Conservation (phyloP, 2,888 invertebrate genomes). For the Pachymerium ferrugineum region DNA sequence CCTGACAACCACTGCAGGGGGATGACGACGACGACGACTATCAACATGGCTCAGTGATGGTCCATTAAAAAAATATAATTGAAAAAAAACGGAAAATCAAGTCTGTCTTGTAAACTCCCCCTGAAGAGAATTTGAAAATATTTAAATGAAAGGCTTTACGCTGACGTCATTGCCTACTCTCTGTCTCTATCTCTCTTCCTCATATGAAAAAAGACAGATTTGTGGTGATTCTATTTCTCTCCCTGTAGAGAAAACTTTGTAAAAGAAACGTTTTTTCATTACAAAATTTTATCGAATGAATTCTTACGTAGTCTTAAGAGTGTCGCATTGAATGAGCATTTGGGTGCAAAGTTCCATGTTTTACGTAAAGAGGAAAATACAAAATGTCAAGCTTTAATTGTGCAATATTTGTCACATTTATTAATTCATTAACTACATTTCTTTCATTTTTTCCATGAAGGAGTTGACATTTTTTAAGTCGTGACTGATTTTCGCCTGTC, state of each 20-base stretch:
- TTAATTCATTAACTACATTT: neutral
- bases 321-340: constrained; percentile 22
- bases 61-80: too few species aligned
- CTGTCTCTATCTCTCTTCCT: too few species aligned
- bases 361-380: neutral
- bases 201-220: too few species aligned
- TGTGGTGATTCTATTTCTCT: too few species aligned
- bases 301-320: neutral
- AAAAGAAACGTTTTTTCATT: neutral
- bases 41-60: neutral
- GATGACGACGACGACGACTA: neutral
- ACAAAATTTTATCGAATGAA: neutral
- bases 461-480: neutral
- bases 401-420: neutral
- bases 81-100: too few species aligned
- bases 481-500: neutral
- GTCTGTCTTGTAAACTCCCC: too few species aligned
- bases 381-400: neutral
- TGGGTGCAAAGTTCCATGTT: constrained; percentile 19
- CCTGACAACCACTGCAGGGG: constrained; percentile 44
- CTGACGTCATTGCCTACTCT: neutral
- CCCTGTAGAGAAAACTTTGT: too few species aligned
- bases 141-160: too few species aligned
- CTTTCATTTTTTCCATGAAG: neutral
- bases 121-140: too few species aligned